Evolutionary conservation across 2,888 invertebrate genomes (phyloP).

Genomic region (Meloe dianella): DNA sequence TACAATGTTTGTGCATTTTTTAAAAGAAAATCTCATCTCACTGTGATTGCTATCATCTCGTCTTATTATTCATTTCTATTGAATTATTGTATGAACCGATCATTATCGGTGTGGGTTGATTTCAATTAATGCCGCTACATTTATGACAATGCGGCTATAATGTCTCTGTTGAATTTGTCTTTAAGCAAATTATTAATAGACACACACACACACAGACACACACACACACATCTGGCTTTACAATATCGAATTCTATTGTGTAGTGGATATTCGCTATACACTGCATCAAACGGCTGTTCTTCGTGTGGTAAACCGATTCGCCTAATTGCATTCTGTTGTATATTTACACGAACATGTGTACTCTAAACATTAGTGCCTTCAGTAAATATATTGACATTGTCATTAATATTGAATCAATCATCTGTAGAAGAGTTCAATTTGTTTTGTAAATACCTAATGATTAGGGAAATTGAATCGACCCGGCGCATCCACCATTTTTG

Average conservation of each 20-base stretch:
- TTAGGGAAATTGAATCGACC: not conserved
- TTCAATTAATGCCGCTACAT: no score
- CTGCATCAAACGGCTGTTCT: not conserved
- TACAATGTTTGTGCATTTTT: not conserved
- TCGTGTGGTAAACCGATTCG: not conserved
- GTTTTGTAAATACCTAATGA: not conserved
- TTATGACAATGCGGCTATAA: no score
- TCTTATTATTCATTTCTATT: no score
- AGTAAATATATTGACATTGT: not conserved
- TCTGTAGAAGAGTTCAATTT: not conserved
- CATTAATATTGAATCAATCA: constrained; percentile 1
- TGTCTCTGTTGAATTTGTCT: no score
- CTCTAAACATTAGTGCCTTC: not conserved
- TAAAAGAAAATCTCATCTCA: not conserved
- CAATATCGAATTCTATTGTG: no score
- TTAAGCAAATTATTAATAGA: no score
- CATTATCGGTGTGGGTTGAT: no score
- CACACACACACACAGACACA: no score
- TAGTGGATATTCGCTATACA: no score
- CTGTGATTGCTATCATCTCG: no score
- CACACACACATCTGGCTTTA: no score
- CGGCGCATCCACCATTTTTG: constrained; percentile 10
- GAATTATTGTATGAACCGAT: no score
- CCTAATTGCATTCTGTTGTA: not conserved
- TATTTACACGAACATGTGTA: not conserved